These are phyloP conservation scores for Himalopsyche phryganea DNA, from an alignment of 1,140 invertebrate genomes.

Conservation along the genomic window DNA sequence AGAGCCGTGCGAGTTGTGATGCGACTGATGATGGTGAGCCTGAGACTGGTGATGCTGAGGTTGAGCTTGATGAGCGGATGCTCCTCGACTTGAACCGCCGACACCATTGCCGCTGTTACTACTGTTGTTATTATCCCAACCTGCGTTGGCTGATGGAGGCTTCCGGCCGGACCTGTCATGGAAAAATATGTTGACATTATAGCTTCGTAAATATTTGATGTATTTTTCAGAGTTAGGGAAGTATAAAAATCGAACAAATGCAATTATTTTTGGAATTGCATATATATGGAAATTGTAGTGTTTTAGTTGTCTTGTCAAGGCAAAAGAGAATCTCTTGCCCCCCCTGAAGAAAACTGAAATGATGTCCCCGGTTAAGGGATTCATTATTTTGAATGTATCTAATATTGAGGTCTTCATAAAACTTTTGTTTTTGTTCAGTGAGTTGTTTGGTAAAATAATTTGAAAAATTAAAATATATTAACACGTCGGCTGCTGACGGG, in stretches of 20 bases:
- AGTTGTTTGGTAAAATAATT: too few relatives aligned
- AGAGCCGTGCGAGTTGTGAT: conserved; percentile 1
- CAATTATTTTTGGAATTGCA: not conserved
- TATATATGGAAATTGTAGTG: too few relatives aligned
- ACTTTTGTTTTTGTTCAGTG: too few relatives aligned
- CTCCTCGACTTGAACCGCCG: not conserved
- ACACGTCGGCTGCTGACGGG: too few relatives aligned
- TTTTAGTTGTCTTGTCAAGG: too few relatives aligned
- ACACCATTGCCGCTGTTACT: not conserved
- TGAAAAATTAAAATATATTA: too few relatives aligned
- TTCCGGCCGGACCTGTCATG: conserved; percentile 29
- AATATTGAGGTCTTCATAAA: too few relatives aligned
- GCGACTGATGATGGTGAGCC: too few relatives aligned
- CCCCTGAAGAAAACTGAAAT: too few relatives aligned
- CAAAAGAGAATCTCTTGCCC: too few relatives aligned
- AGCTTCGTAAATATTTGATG: not conserved
- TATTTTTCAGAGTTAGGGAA: not conserved
- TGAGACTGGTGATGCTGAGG: not conserved
- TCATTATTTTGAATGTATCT: too few relatives aligned
- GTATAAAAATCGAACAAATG: not conserved
- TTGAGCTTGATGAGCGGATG: not conserved
- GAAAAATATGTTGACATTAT: not conserved
- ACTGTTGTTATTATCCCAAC: conserved; percentile 20
- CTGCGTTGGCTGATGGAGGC: conserved; percentile 22
- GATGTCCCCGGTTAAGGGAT: too few relatives aligned